These are phyloP conservation scores for Ardeotis arabs DNA, from an alignment of 2,113 vertebrate species.

Conservation along the genomic window DNA sequence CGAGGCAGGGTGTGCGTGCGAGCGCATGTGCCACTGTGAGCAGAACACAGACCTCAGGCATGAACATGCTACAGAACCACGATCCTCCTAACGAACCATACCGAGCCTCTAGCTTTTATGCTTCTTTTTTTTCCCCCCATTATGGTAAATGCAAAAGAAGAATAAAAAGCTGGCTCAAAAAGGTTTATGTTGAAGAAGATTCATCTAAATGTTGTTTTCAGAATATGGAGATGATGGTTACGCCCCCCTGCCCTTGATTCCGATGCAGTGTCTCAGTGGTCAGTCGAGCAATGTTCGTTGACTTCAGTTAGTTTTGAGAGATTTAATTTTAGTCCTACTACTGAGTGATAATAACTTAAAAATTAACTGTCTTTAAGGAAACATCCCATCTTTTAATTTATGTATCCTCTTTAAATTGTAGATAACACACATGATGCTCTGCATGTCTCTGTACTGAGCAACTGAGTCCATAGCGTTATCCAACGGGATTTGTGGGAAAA, in stretches of 20 bases:
- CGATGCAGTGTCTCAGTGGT: neutral
- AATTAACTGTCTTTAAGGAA: neutral
- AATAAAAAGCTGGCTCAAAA: neutral
- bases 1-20: neutral
- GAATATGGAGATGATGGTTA: neutral
- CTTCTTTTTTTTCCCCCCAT: fast-evolving
- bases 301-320: neutral
- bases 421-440: too few relatives aligned
- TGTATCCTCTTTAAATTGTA: neutral
- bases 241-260: neutral
- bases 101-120: neutral
- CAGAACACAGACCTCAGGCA: neutral
- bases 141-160: neutral
- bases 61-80: fast-evolving
- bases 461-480: too few relatives aligned
- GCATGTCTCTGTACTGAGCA: neutral
- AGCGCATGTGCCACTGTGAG: too few relatives aligned
- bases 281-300: neutral
- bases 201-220: neutral
- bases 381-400: neutral
- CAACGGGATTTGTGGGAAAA: neutral
- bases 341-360: neutral
- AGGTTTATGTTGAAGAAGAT: neutral
- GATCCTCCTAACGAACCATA: neutral
- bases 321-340: neutral